Conservation (phyloP, 1,140 invertebrate genomes). For the Zaprionus vittiger region DNA sequence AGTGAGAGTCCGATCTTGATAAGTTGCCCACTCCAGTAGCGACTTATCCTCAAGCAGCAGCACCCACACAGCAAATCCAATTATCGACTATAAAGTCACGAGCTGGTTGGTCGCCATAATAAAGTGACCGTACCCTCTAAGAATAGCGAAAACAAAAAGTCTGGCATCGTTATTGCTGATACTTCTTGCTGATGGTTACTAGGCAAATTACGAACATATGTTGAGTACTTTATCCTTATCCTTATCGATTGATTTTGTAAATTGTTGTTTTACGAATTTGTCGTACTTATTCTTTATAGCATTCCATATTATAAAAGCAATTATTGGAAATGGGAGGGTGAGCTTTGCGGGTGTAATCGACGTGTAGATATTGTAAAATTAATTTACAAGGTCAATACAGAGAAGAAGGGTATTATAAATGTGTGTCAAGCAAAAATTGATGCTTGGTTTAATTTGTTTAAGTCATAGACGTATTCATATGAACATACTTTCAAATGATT, state of each 20-base stretch:
- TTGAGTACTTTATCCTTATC: constrained; percentile 9
- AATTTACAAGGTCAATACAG: background rate
- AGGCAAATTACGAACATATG: constrained; percentile 14
- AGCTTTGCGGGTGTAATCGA: background rate
- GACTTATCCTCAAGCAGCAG: constrained; percentile 26
- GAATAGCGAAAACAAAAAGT: background rate
- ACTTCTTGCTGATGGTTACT: background rate
- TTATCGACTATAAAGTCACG: constrained; percentile 20
- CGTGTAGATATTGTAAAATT: background rate
- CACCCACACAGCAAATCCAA: constrained; percentile 38
- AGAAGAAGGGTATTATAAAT: too few species aligned
- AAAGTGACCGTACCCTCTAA: background rate
- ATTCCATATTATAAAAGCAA: background rate
- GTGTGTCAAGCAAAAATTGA: too few species aligned
- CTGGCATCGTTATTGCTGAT: background rate
- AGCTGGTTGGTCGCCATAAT: constrained; percentile 1
- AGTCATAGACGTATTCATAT: too few species aligned
- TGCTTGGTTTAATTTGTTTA: too few species aligned
- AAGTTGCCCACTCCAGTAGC: constrained; percentile 43
- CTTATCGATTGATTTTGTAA: constrained; percentile 3
- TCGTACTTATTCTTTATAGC: background rate
- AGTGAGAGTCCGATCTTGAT: constrained; percentile 64
- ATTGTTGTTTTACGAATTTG: constrained; percentile 2
- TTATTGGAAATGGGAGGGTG: background rate
- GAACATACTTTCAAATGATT: too few species aligned